These are phyloP conservation scores for Labeo rohita DNA, from an alignment of 2,113 vertebrate species.

Conservation along the genomic window DNA sequence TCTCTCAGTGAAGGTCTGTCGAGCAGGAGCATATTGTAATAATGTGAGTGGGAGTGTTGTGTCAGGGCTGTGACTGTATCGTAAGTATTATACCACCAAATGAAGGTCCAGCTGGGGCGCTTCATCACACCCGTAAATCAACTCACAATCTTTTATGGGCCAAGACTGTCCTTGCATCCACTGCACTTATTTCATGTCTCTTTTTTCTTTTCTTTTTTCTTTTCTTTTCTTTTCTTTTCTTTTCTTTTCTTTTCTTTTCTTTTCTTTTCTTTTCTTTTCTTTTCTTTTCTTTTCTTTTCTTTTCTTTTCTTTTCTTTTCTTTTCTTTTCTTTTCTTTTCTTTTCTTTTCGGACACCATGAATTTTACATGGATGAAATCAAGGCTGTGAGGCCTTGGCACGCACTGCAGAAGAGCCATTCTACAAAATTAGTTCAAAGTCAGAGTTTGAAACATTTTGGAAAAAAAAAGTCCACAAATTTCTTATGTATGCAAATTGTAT, in stretches of 20 bases:
- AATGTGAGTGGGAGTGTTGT: conserved; percentile 50
- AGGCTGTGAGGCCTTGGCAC: too few relatives aligned
- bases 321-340: not conserved
- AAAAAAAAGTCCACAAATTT: too few relatives aligned
- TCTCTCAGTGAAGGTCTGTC: conserved; percentile 32
- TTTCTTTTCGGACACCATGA: not conserved
- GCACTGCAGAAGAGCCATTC: too few relatives aligned
- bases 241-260: too few relatives aligned
- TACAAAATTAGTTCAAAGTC: too few relatives aligned
- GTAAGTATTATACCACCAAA: conserved; percentile 28
- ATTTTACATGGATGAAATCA: not conserved
- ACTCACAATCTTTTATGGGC: conserved; percentile 32
- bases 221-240: not conserved
- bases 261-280: not conserved
- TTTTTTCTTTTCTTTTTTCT: too few relatives aligned
- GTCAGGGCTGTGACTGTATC: conserved; percentile 34
- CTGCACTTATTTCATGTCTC: not conserved
- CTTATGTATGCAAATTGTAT: too few relatives aligned
- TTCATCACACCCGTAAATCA: conserved; percentile 54
- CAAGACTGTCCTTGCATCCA: not conserved
- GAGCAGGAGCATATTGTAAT: conserved; percentile 43
- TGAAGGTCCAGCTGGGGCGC: conserved; percentile 46
- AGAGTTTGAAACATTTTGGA: too few relatives aligned
- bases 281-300: too few relatives aligned
- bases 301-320: not conserved